Evolutionary conservation across 2,888 invertebrate species (phyloP), one percentile per base, ranked within the genome.

Genomic region (Lydus trimaculatus): DNA sequence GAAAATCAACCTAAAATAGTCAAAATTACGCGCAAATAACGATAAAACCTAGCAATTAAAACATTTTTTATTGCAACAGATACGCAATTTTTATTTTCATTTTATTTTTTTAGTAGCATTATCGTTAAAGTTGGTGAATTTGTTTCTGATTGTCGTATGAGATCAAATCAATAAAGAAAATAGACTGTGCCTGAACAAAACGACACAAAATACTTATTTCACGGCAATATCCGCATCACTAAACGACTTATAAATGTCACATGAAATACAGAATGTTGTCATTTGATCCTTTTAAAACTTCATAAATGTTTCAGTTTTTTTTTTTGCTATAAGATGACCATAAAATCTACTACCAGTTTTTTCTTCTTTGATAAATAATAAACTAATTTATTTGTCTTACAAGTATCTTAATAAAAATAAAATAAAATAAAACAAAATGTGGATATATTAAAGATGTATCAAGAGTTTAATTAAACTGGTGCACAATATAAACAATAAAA

Each of bases 281-380:
- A 56, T 25, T 25, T 23, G 56, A 56, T 56, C 56, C 25, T 56
- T 25, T 25, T 1, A 6, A 25, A 56, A 15, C 56, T 56, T 25
- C 25, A 56, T 56, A 56, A 56, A 56, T 56, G 56, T 48, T 48
- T 48, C 56, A 56, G 56, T 25, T 25, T 25, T 56, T 15, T 15
- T 31, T 31, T 9, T 31, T 6, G 31, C 31, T 9, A 25, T 2
- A 48, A 20, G 48, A 20, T 48, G 4, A 20, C 20, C 5, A 20
- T 48, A 48, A 48, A 48, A 48, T 17, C 56, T 17, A 9, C 9
- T 20, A 20, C 48, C 1, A 20, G 20, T 48, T 8, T 20, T 20
- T 17, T n/a, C 15, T 36, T 36, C n/a, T 11, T n/a, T n/a, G n/a
- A n/a, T n/a, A n/a, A n/a, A n/a, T n/a, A n/a, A n/a, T n/a, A n/a